Base-by-base conservation (phyloP, 1,140 invertebrate species). In the Epicauta chinensis region DNA sequence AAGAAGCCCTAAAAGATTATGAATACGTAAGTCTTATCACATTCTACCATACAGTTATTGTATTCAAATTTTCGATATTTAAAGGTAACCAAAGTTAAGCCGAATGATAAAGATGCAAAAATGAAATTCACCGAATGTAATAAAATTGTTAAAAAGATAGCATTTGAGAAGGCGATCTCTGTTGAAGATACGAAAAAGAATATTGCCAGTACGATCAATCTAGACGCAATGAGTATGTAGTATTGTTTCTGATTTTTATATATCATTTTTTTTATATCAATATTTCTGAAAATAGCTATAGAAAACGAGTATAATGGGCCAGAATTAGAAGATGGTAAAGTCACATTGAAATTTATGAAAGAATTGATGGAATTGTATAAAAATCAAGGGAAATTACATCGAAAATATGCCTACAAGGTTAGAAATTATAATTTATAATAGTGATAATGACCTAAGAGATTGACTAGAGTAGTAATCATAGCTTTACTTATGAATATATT, bases 341-440 rank as follows among this genome's bases (percentile, higher is more conserved):
- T 97, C 0, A 96, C 93, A 0, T 60, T 86, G 35, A 72, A 85
- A 60, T 93, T 93, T 66, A 84, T 91, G 77, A 80, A 83, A 59
- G 86, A 95, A 52, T 75, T 99, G 39, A 86, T 98, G 77, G 78
- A 92, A 56, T 83, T 86, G 63, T 99, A 92, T 70, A 95, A 90
- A 75, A 80, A 87, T 30, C 86, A 97, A 71, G 93, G 93, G 64
- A 93, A 88, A 74, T 74, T 99, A 45, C 96, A 99, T 75, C 86
- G 87, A 60, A 98, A 93, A 80, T 98, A 93, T 81, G 97, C 96
- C 10, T 98, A 95, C 71, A 93, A 97, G n/a, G n/a, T n/a, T n/a
- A n/a, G n/a, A n/a, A n/a, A n/a, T n/a, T n/a, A n/a, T n/a, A n/a
- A n/a, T n/a, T n/a, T n/a, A n/a, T n/a, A n/a, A n/a, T n/a, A n/a